A percentile compares a stretch with the other conserved stretches of the same genome.
Evolutionary conservation across 1,140 invertebrate genomes (phyloP).

Genomic region (Drosophila triauraria): DNA sequence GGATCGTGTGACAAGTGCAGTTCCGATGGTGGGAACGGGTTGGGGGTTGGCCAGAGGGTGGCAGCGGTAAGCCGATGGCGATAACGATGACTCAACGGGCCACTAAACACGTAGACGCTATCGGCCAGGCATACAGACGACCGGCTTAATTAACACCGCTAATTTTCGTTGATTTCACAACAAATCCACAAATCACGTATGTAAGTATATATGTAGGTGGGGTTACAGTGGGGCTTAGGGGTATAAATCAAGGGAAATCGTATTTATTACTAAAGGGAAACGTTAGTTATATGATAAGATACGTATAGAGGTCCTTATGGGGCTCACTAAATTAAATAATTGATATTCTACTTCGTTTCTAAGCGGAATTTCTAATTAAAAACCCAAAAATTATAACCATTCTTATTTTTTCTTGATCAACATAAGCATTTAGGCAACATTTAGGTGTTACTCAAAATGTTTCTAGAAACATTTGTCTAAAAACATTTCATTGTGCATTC

Average conservation of each 20-base stretch:
- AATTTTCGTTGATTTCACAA: conserved; percentile 48
- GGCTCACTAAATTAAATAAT: neutral
- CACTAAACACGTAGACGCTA: conserved; percentile 47
- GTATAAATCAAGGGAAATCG: neutral
- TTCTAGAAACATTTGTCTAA: too few species aligned
- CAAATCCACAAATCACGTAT: conserved; percentile 35
- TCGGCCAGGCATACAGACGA: conserved; percentile 32
- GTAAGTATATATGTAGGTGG: conserved; percentile 2
- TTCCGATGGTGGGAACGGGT: neutral
- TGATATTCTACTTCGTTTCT: too few species aligned
- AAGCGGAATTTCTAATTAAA: neutral
- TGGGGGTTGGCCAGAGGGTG: neutral
- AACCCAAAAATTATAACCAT: too few species aligned
- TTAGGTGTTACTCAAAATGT: too few species aligned
- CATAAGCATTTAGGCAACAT: neutral
- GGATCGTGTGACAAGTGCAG: conserved; percentile 38
- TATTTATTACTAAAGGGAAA: neutral
- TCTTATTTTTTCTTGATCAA: neutral
- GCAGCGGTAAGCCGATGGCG: neutral
- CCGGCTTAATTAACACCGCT: conserved; percentile 39
- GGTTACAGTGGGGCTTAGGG: conserved; percentile 1
- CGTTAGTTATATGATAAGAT: neutral
- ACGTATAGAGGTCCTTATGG: neutral
- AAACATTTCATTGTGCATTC: too few species aligned
- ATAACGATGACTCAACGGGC: conserved; percentile 47